Conservation (phyloP, 1,140 invertebrate species). For the Diorhabda carinulata region DNA sequence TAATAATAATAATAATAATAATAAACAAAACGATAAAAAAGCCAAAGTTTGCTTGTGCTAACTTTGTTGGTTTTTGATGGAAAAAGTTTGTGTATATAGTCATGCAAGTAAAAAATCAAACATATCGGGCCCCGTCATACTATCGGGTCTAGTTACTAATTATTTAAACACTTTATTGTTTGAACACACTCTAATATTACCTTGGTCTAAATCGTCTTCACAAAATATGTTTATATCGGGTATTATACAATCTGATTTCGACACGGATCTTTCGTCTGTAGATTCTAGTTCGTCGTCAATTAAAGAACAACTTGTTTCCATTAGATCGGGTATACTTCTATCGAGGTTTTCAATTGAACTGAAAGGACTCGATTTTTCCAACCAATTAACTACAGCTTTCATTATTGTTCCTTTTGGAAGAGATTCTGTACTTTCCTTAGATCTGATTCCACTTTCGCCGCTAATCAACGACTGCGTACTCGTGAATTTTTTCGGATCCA, state of each 20-base stretch:
- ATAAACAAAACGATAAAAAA: constrained; percentile 31
- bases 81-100: constrained; percentile 8
- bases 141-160: constrained; percentile 18
- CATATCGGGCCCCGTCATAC: constrained; percentile 42
- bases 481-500: constrained; percentile 39
- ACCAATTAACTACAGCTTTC: constrained; percentile 42
- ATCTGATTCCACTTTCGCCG: constrained; percentile 28
- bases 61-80: constrained; percentile 12
- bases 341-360: constrained; percentile 35
- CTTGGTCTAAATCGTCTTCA: constrained; percentile 23
- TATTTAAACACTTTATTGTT: neutral
- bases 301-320: constrained; percentile 25
- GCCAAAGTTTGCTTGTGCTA: constrained; percentile 43
- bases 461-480: constrained; percentile 36
- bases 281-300: constrained; percentile 32
- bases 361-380: constrained; percentile 37
- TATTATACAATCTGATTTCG: constrained; percentile 14
- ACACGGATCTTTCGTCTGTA: constrained; percentile 10
- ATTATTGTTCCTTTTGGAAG: constrained; percentile 39
- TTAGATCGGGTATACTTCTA: constrained; percentile 28
- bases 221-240: constrained; percentile 25
- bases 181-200: constrained; percentile 22
- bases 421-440: constrained; percentile 39
- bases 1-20: constrained; percentile 18
- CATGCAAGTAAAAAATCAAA: constrained; percentile 41